Evolutionary conservation across 64 coral and sea anemone genomes (phyloP), one percentile per base, ranked within the genome.

Genomic region (Exaiptasia diaphana): DNA sequence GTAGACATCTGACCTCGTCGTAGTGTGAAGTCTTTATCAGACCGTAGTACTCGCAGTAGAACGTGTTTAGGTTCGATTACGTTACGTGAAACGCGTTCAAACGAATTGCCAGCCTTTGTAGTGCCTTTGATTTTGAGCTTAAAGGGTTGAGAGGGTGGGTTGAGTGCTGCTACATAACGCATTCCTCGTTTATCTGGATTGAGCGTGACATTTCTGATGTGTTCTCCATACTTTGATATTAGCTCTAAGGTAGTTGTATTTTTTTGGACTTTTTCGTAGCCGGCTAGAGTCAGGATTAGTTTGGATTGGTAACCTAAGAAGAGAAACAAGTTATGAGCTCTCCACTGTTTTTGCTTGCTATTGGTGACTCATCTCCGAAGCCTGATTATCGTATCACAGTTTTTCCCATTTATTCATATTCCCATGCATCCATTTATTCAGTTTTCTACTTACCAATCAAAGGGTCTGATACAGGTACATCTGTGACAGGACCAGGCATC

Each of bases 21-120:
- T 21, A 92, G 82, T n/a, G 90, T 92, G 44, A 80, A 92, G 25
- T 92, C 54, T 59, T 92, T 80, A 23, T 42, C 63, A 4, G 82
- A 52, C 34, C 64, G 48, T n/a, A 80, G 60, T n/a, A 52, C 76
- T 32, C 83, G 78, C 12, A 93, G 76, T 17, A 86, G 44, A 5
- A 55, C 76, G 4, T 22, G 41, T 32, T 79, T 68, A 11, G 90
- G 76, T 44, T 63, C 54, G 1, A 93, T 73, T 0, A 74, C 76
- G 24, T 86, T 79, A 26, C 68, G 83, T 3, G 90, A 93, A 38
- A 93, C 76, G 23, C 90, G 77, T 25, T 87, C 52, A 68, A 92
- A 92, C 22, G 59, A 18, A 17, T 81, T 92, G 15, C 90, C 82
- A 11, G 62, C 40, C 30, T 15, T 53, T 3, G 89, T 91, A 10